Evolutionary conservation across 1,140 invertebrate species (phyloP).

Genomic region (Macrostomum lignano): DNA sequence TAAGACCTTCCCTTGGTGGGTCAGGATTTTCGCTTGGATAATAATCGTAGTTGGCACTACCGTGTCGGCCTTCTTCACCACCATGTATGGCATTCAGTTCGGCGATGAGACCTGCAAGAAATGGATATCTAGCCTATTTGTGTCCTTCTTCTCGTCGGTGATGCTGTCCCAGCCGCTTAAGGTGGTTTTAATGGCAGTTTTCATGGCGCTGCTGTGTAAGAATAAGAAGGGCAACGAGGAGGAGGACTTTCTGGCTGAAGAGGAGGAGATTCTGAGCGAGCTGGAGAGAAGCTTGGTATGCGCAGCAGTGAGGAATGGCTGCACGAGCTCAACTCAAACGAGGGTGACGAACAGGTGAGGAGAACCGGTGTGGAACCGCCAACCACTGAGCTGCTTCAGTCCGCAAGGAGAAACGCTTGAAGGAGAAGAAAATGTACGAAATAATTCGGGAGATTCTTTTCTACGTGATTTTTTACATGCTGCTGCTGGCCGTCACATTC

Average conservation of each 20-base stretch:
- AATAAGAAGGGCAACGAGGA: no score
- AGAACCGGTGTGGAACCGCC: no score
- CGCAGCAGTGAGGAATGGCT: no score
- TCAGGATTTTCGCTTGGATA: conserved; percentile 29
- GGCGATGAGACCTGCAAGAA: conserved; percentile 32
- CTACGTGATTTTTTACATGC: conserved; percentile 28
- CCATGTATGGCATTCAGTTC: conserved; percentile 32
- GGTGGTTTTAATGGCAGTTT: neutral
- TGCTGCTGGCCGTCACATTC: conserved; percentile 30
- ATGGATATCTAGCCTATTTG: conserved; percentile 33
- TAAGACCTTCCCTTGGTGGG: conserved; percentile 34
- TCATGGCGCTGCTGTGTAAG: no score
- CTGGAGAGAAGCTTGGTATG: no score
- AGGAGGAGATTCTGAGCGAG: no score
- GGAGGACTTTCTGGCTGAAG: no score
- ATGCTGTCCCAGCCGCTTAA: conserved; percentile 31
- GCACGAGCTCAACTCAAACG: no score
- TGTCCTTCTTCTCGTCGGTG: conserved; percentile 32
- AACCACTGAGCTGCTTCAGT: no score
- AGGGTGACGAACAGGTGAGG: no score
- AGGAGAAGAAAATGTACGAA: conserved; percentile 29
- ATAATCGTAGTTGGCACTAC: conserved; percentile 24
- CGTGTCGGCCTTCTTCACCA: conserved; percentile 27
- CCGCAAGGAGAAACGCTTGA: conserved; percentile 19
- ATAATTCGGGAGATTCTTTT: conserved; percentile 28